Percentiles rank a stretch among this genome's conserved stretches.
phyloP scores from a whole-genome alignment of 2,113 vertebrate genomes.

The mouse (Mus musculus) region DNA sequence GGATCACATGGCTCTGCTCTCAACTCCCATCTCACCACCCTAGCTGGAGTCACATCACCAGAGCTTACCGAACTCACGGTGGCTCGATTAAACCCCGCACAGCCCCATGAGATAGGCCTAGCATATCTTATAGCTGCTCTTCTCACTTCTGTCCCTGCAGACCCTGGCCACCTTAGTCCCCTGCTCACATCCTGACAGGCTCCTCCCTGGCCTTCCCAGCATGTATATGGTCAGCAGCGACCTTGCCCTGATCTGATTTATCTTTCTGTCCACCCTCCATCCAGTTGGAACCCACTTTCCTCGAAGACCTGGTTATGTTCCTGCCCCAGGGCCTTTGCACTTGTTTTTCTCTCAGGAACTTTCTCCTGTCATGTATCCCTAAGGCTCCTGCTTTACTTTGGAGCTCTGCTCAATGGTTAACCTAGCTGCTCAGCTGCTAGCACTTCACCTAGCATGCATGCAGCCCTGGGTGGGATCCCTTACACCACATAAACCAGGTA shows the following conservation, averaged over 20 bases:
- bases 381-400: background rate
- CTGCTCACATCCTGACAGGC: background rate
- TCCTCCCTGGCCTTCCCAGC: background rate
- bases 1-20: background rate
- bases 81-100: fast-evolving
- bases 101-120: background rate
- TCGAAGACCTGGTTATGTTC: background rate
- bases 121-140: background rate
- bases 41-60: fast-evolving
- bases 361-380: background rate
- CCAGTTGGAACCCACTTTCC: background rate
- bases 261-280: background rate
- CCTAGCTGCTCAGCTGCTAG: too few species aligned
- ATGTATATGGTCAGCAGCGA: background rate
- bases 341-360: background rate
- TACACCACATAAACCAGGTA: background rate
- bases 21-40: background rate
- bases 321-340: background rate
- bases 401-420: background rate
- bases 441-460: too few species aligned
- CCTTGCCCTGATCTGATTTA: background rate
- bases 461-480: background rate
- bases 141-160: background rate
- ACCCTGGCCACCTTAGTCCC: background rate
- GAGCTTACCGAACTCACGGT: too few species aligned